Conservation (phyloP, 2,888 invertebrate genomes). For the Chaetogeoica ovagalla region DNA sequence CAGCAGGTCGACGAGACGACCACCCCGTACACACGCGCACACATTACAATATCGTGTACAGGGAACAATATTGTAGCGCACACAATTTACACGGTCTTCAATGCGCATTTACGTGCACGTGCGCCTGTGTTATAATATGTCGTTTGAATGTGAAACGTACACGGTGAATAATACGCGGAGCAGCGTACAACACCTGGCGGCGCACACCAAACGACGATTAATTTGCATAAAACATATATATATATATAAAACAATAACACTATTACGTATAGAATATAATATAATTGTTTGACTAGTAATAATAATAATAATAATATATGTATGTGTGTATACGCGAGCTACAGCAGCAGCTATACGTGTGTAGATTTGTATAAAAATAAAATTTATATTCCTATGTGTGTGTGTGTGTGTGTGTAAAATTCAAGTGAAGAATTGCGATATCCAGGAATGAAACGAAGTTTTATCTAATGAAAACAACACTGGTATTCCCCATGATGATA, state of each 20-base stretch:
- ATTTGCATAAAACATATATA: constrained; percentile 37
- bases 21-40: neutral
- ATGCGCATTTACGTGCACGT: constrained; percentile 31
- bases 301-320: too few relatives aligned
- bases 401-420: too few relatives aligned
- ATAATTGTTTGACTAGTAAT: too few relatives aligned
- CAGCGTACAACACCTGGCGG: constrained; percentile 33
- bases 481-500: constrained; percentile 14
- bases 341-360: too few relatives aligned
- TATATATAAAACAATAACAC: neutral
- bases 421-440: too few relatives aligned
- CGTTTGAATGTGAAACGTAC: constrained; percentile 23
- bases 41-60: neutral
- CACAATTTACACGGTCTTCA: constrained; percentile 24
- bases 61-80: constrained; percentile 9
- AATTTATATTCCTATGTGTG: too few relatives aligned
- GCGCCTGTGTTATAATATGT: constrained; percentile 9
- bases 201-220: constrained; percentile 25
- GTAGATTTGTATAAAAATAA: too few relatives aligned
- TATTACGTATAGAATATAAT: neutral
- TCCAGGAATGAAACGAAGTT: too few relatives aligned
- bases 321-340: too few relatives aligned
- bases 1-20: constrained; percentile 36
- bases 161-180: neutral
- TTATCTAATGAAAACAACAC: constrained; percentile 29